Conservation (phyloP, 2,113 vertebrate species). For the Bothrops jararaca region DNA sequence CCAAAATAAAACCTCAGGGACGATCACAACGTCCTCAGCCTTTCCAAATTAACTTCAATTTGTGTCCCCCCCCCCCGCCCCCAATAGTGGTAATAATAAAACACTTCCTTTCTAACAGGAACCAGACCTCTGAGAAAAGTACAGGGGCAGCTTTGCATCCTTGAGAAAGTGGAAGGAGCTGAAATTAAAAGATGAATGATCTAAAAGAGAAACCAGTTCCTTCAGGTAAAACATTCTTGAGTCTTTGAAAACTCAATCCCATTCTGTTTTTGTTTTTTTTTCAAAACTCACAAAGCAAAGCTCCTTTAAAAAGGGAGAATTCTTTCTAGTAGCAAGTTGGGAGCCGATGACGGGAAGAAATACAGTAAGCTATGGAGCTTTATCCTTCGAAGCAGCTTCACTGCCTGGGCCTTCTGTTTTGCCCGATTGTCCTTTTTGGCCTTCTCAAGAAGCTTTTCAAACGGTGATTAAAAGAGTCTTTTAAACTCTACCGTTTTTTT, state of each 20-base stretch:
- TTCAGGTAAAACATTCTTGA: background rate
- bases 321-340: background rate
- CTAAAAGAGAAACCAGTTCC: background rate
- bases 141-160: background rate
- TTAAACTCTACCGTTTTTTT: background rate
- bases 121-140: background rate
- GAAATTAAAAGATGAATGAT: background rate
- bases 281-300: constrained; percentile 24
- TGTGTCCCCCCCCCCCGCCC: background rate
- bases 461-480: background rate
- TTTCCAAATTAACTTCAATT: background rate
- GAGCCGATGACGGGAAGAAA: background rate
- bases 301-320: background rate
- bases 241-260: constrained; percentile 12
- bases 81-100: background rate
- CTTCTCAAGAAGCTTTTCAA: background rate
- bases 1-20: background rate
- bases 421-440: background rate
- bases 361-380: background rate
- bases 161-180: background rate
- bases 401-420: background rate
- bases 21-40: background rate
- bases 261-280: background rate
- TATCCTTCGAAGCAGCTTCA: background rate
- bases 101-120: background rate